Percentiles rank a stretch among this genome's conserved stretches.
phyloP scores from a whole-genome alignment of 2,113 vertebrate genomes.

The Carassius carassius region DNA sequence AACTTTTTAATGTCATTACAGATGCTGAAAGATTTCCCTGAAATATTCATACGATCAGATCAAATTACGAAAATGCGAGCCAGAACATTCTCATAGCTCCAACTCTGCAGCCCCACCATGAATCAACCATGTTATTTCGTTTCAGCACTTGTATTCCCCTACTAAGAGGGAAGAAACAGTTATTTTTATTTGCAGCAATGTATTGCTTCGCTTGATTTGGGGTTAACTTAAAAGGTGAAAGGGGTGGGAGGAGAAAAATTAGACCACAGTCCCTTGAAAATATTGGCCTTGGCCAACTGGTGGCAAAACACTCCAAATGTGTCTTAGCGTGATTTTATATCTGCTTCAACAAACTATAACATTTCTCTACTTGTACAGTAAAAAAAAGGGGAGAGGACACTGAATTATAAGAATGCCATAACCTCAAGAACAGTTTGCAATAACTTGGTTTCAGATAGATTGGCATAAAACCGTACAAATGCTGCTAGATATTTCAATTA shows the following conservation, averaged over 20 bases:
- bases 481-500: conserved; percentile 47
- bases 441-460: conserved; percentile 25
- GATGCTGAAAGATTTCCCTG: conserved; percentile 56
- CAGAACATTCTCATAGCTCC: conserved; percentile 21
- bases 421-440: conserved; percentile 43
- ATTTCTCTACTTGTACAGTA: conserved; percentile 22
- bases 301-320: conserved; percentile 5
- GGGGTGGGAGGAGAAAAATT: conserved; percentile 12
- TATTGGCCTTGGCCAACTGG: conserved; percentile 14
- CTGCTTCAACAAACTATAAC: background rate
- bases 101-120: conserved; percentile 37
- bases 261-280: conserved; percentile 4
- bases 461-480: conserved; percentile 57
- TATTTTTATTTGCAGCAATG: conserved; percentile 56
- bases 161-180: conserved; percentile 39
- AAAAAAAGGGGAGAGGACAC: conserved; percentile 33
- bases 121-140: conserved; percentile 63
- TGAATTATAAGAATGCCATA: conserved; percentile 51
- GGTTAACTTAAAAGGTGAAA: conserved; percentile 18
- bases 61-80: conserved; percentile 63
- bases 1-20: conserved; percentile 59
- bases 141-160: conserved; percentile 64
- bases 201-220: conserved; percentile 39
- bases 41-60: conserved; percentile 71
- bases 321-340: background rate